Base-by-base conservation (phyloP, 2,888 invertebrate genomes). In the Penaeus monodon region DNA sequence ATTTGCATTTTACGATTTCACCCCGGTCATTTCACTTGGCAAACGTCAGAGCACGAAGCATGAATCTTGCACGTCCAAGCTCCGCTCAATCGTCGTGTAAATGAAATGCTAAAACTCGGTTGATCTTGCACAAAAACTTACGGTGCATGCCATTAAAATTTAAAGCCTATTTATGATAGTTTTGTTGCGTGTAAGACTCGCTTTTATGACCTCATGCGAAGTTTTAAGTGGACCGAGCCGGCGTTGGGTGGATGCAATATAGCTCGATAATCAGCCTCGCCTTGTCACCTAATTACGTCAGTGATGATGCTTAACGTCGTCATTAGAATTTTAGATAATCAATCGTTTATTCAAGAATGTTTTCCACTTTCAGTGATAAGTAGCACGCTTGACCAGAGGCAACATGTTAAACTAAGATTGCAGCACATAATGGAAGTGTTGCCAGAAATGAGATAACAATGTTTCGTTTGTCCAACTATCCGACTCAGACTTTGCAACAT, bases 91-190 rank as follows among this genome's bases (percentile, higher is more conserved):
- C 29, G 24, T 38, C 29, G 57, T 57, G 82, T 82, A 82, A 82
- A 73, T 74, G 82, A 82, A 82, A 82, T 82, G 74, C 77, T 44
- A 57, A 44, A 65, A n/a, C 77, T 76, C 27, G 76, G 68, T 76
- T 85, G 85, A 85, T 85, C 85, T 81, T 64, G 81, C 57, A 85
- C 81, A 85, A 85, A 85, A 85, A 85, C 68, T 81, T 65, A 81
- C 81, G 81, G 73, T 64, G 85, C 85, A 85, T 85, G 85, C 81
- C 85, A 85, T 85, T 85, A 85, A 85, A 81, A 76, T 85, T 85
- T 85, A 85, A 78, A 85, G 76, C 66, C 81, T 85, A 85, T 85
- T 85, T 85, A 85, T 85, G 85, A 85, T 85, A 85, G 85, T 85
- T 85, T 85, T 85, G 85, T 81, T 81, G 85, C 85, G 85, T 85